These are phyloP conservation scores for Cepaea hortensis DNA, from an alignment of 2,888 invertebrate genomes.

Conservation along the genomic window DNA sequence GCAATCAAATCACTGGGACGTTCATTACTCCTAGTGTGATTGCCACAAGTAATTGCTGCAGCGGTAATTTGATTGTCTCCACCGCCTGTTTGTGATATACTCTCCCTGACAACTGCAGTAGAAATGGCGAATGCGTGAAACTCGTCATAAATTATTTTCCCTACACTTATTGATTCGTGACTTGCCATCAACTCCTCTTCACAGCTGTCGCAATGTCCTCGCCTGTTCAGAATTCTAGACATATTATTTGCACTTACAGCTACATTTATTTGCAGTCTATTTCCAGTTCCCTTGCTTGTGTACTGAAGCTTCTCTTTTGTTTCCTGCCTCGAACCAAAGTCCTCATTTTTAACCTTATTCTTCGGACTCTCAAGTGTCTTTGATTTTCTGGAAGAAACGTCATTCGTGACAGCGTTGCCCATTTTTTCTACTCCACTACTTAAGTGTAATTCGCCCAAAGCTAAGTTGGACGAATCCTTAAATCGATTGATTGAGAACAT, in stretches of 20 bases:
- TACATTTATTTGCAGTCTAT: neutral
- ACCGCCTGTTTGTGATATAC: neutral
- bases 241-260: neutral
- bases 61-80: neutral
- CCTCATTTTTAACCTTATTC: neutral
- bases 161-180: neutral
- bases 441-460: neutral
- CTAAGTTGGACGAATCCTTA: neutral
- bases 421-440: neutral
- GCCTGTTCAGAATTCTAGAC: neutral
- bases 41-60: neutral
- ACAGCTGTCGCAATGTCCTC: neutral
- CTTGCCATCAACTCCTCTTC: neutral
- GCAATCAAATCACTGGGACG: no score
- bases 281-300: neutral
- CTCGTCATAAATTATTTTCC: neutral
- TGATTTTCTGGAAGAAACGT: neutral
- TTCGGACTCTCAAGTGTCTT: neutral
- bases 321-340: no score
- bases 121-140: neutral
- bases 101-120: neutral
- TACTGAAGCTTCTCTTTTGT: neutral
- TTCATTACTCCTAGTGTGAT: no score
- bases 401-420: neutral
- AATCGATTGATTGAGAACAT: slow-evolving; percentile 9